Evolutionary conservation across 2,113 vertebrate species (phyloP).

Genomic region (Notarius lentiginosus): DNA sequence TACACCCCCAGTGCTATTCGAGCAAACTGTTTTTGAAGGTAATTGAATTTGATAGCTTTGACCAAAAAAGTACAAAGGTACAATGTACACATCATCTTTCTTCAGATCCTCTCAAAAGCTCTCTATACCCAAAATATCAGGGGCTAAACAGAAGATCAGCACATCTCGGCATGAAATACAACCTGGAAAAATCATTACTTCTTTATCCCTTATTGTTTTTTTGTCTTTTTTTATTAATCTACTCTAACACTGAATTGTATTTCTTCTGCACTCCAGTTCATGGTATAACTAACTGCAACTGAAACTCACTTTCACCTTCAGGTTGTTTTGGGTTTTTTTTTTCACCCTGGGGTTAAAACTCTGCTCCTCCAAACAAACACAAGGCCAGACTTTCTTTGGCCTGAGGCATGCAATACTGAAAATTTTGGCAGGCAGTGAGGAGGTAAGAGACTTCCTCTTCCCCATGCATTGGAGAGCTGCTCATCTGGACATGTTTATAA

Average conservation of each 20-base stretch:
- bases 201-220: not conserved
- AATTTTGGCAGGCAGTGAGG: not conserved
- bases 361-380: slow-evolving; percentile 18
- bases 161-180: not conserved
- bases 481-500: slow-evolving; percentile 12
- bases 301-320: not conserved
- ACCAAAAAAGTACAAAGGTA: not conserved
- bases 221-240: not conserved
- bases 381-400: not conserved
- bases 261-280: not conserved
- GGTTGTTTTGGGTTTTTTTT: not conserved
- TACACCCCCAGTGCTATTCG: not conserved
- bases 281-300: not conserved
- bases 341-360: slow-evolving; percentile 4
- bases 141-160: not conserved
- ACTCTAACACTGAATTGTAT: not conserved
- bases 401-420: slow-evolving; percentile 17
- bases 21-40: not conserved
- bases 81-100: too few relatives aligned
- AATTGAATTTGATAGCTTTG: not conserved
- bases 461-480: not conserved
- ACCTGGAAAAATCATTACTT: not conserved
- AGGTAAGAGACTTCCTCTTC: not conserved
- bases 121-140: not conserved
- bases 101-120: not conserved